Evolutionary conservation across 2,888 invertebrate genomes (phyloP).

Genomic region (Escarpia spicata): DNA sequence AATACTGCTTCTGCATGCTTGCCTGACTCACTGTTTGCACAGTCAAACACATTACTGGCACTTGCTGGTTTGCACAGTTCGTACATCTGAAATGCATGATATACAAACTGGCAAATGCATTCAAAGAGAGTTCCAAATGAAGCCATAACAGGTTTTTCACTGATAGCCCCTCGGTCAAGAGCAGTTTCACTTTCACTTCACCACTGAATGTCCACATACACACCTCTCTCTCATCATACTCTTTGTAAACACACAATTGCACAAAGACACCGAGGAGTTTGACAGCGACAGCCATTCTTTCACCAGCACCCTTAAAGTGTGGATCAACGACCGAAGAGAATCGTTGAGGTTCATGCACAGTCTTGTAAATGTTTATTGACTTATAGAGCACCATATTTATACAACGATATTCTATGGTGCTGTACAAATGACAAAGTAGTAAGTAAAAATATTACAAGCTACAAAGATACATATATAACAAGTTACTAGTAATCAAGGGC

Average conservation of each 20-base stretch:
- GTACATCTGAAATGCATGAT: not conserved
- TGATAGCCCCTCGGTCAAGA: not conserved
- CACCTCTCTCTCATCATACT: not conserved
- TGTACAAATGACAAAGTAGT: no score
- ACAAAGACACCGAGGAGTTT: not conserved
- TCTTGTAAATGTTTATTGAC: not conserved
- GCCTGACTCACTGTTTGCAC: not conserved
- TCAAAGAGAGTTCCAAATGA: not conserved
- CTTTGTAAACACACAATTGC: not conserved
- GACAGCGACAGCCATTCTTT: not conserved
- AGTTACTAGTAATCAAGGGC: no score
- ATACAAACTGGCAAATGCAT: not conserved
- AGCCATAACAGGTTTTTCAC: not conserved
- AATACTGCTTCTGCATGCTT: not conserved
- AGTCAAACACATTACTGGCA: not conserved
- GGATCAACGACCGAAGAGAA: not conserved
- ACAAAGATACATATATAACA: no score
- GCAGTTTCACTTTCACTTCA: not conserved
- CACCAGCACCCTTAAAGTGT: not conserved
- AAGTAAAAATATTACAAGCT: not conserved
- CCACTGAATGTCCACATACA: not conserved
- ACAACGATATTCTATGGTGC: no score
- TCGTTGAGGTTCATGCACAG: not conserved
- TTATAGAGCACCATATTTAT: no score
- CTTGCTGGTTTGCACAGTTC: not conserved